Base-by-base conservation (phyloP, 2,888 invertebrate species). In the Standfussiana lucernea region DNA sequence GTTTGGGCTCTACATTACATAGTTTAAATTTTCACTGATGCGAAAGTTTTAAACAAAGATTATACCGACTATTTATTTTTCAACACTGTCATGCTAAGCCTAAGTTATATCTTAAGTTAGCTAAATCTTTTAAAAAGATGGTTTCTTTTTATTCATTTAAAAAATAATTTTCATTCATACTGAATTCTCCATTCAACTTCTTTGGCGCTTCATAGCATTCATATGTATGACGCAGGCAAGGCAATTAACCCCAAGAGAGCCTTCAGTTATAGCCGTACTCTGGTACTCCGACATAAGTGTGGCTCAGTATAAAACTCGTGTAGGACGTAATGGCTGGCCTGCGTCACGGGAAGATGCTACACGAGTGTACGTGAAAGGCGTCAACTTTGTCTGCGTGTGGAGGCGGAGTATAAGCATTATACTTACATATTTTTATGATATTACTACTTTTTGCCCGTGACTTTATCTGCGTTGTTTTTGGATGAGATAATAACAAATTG, bases 191-290 rank as follows among this genome's bases (percentile, higher is more conserved):
- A 80, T 80, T 84, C 66, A 79, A 6, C 56, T 83, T 42, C 56
- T 83, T 56, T 40, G 24, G 28, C 64, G 56, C 50, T 62, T 67
- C 40, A 40, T 45, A 53, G 65, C 59, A 62, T 66, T 82, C n/a
- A 69, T 65, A 53, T 66, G 65, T 83, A 80, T 80, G 82, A 81
- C 40, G 72, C 75, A 72, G 40, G 37, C 65, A 50, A 59, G 61
- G 53, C 69, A 85, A 86, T 85, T 83, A 77, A 82, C 40, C 32
- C 61, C 37, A 45, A 68, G 80, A 68, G 80, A 59, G 53, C 68
- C 11, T 72, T 72, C 50, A 73, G 67, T 73, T 53, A 67, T 73
- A 64, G 80, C 40, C 56, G 37, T 70, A 64, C 50, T 56, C 32
- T n/a, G 56, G 59, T 59, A 64, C 21, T 50, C 32, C 32, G 11